Percentiles rank a stretch among this genome's conserved stretches.
Conservation (phyloP, 2,797 vertebrate species). For the Limnodromus scolopaceus region DNA sequence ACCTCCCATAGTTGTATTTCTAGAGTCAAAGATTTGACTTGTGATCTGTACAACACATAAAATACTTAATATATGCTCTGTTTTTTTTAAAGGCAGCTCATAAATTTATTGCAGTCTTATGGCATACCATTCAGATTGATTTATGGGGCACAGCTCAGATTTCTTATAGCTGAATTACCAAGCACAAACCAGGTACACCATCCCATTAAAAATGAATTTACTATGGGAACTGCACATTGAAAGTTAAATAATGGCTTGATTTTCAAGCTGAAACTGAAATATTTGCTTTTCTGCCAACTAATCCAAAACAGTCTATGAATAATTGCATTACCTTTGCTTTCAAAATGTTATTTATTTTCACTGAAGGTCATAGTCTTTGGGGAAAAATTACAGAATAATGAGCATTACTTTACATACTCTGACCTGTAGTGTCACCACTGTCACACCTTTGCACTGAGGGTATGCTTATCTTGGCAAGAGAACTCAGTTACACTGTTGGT, state of each 20-base stretch:
- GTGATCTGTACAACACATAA: neutral
- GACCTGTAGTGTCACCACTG: conserved; percentile 45
- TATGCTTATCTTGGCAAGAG: neutral
- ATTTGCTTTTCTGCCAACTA: conserved; percentile 66
- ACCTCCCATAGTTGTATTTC: neutral
- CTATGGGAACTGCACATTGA: conserved; percentile 55
- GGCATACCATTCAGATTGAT: conserved; percentile 53
- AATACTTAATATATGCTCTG: conserved; percentile 6
- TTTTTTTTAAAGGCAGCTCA: neutral
- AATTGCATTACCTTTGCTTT: conserved; percentile 68
- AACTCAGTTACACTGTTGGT: neutral
- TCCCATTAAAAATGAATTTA: conserved; percentile 70
- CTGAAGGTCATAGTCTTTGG: conserved; percentile 57
- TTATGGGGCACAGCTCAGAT: conserved; percentile 21
- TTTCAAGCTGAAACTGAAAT: conserved; percentile 73
- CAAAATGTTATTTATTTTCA: conserved; percentile 69
- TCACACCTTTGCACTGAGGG: conserved; percentile 44
- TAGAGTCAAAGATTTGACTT: neutral
- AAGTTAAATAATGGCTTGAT: conserved; percentile 74
- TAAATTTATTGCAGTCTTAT: conserved; percentile 49
- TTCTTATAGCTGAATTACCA: conserved; percentile 51
- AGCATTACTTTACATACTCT: conserved; percentile 64
- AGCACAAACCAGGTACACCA: conserved; percentile 52
- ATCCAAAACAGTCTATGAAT: conserved; percentile 57
- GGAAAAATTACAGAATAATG: conserved; percentile 70